phyloP scores from a whole-genome alignment of 2,888 invertebrate genomes.

The Mylabris sibirica region DNA sequence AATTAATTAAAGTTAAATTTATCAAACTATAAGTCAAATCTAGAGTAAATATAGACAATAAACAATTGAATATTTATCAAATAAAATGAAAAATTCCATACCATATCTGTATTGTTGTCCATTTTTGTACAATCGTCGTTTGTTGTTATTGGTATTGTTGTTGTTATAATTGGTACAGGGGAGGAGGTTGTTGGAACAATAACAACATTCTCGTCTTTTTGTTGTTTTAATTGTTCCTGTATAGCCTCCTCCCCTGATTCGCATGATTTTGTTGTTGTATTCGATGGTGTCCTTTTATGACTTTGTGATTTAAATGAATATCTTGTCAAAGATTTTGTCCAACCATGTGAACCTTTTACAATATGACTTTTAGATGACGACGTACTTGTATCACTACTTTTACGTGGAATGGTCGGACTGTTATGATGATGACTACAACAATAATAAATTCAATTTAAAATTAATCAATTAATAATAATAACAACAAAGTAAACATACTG shows the following conservation, averaged over 20 bases:
- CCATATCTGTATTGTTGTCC: background rate
- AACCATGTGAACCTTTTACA: constrained; percentile 45
- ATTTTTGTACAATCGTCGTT: background rate
- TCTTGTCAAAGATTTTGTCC: constrained; percentile 60
- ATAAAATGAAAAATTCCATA: no score
- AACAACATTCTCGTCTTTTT: constrained; percentile 17
- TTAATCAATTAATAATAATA: constrained; percentile 11
- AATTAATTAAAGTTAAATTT: no score
- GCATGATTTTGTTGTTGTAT: constrained; percentile 53
- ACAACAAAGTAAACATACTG: constrained; percentile 49
- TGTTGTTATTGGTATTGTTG: no score
- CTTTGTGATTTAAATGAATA: constrained; percentile 49
- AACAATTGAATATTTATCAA: no score
- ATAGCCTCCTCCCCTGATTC: constrained; percentile 67
- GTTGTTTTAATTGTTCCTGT: constrained; percentile 52
- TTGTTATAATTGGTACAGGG: constrained; percentile 66
- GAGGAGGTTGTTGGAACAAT: constrained; percentile 60
- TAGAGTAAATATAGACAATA: no score
- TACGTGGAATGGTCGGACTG: constrained; percentile 58
- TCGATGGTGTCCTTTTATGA: constrained; percentile 56
- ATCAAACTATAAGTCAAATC: no score
- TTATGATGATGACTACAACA: constrained; percentile 27
- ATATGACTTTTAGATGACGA: constrained; percentile 44
- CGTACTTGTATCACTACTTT: constrained; percentile 53
- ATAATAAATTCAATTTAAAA: constrained; percentile 10